Conservation (phyloP, 2,888 invertebrate genomes). For the Conus canariensis region DNA sequence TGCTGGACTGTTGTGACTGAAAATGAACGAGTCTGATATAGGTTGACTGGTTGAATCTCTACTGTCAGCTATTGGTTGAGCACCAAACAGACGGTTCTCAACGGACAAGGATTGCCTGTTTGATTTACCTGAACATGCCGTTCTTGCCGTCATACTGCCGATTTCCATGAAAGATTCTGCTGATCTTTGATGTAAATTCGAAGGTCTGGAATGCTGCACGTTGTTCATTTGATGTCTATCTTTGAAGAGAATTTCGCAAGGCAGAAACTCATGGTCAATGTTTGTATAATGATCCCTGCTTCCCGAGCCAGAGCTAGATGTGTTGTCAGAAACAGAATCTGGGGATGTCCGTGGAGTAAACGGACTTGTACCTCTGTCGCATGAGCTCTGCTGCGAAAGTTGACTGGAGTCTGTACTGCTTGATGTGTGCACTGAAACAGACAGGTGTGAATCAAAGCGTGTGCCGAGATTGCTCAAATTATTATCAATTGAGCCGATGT, state of each 20-base stretch:
- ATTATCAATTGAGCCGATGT: background rate
- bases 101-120: background rate
- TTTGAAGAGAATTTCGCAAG: background rate
- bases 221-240: background rate
- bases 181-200: background rate
- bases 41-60: background rate
- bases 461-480: background rate
- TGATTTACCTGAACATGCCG: background rate
- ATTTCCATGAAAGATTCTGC: background rate
- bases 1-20: background rate
- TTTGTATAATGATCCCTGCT: background rate
- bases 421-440: background rate
- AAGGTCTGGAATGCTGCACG: background rate
- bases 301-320: background rate
- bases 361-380: constrained; percentile 2
- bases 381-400: background rate
- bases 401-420: background rate
- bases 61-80: background rate
- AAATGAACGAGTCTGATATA: background rate
- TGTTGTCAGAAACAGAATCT: background rate
- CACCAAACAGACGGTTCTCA: background rate
- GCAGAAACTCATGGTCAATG: background rate
- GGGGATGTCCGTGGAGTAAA: background rate
- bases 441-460: background rate
- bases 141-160: background rate